Base-by-base conservation (phyloP, 2,113 vertebrate genomes). In the Furnarius figulus region DNA sequence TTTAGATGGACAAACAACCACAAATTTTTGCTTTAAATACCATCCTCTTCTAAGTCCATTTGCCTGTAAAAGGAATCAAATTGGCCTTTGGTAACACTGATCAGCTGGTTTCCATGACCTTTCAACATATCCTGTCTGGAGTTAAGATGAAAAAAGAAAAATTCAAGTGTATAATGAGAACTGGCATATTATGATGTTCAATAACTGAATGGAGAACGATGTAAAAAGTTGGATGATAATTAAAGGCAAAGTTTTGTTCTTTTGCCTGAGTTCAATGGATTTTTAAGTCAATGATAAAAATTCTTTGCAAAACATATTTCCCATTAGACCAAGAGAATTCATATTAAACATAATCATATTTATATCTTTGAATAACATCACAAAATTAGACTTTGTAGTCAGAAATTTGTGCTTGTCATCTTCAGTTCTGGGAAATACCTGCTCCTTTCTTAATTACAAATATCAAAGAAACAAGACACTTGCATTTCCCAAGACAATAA, bases 51-150 rank as follows among this genome's bases (percentile, higher is more conserved):
- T 93, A 97, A 94, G 75, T 95, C 95, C 31, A 76, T 90, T 96
- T 98, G 50, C 84, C 67, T 89, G 40, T 61, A 89, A 90, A 91
- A 95, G 17, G 87, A 97, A 97, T 97, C 87, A 96, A 96, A 96
- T 89, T 97, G 85, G 65, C 86, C 78, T 78, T 94, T 84, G 89
- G 61, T 90, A 96, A 97, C 74, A 56, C 23, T 95, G 68, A 94
- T 96, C 80, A 88, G 71, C 56, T 97, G 72, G 14, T 96, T 91
- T 95, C 75, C 25, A 10, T 98, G 95, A 97, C 92, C 71, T 97
- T 97, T 97, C 72, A 78, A 75, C 14, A 96, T 93, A 94, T 85
- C 53, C 67, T 97, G 46, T 76, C 93, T 96, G 56, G 63, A 97
- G 28, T 84, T 88, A 89, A 68, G 27, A 77, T 25, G 30, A 46